A percentile compares a stretch with the other conserved stretches of the same genome.
Evolutionary conservation across 2,888 invertebrate genomes (phyloP).

Genomic region (Volucella bombylans): DNA sequence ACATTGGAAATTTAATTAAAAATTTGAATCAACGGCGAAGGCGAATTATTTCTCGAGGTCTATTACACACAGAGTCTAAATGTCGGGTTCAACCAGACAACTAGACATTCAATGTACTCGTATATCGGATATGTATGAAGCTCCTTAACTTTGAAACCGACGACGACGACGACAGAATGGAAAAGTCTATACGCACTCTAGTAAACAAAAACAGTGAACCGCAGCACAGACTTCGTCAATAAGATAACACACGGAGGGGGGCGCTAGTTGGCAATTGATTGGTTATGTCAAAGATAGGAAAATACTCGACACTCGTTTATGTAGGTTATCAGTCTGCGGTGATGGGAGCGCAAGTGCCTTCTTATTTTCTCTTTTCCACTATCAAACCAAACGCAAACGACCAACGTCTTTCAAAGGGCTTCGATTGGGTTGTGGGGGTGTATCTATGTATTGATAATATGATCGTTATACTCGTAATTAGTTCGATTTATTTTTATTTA

Average conservation of each 20-base stretch:
- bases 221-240: slow-evolving; percentile 49
- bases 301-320: slow-evolving; percentile 20
- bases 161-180: slow-evolving; percentile 6
- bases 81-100: slow-evolving; percentile 41
- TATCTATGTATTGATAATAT: slow-evolving; percentile 26
- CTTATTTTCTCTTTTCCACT: slow-evolving; percentile 15
- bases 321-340: slow-evolving; percentile 68
- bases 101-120: slow-evolving; percentile 42
- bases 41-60: slow-evolving; percentile 55
- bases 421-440: too few species aligned
- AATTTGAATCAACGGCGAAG: slow-evolving; percentile 28
- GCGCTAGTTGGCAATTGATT: slow-evolving; percentile 55
- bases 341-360: not conserved
- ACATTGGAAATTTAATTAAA: slow-evolving; percentile 61
- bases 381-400: slow-evolving; percentile 28
- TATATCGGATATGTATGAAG: slow-evolving; percentile 38
- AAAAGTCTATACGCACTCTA: slow-evolving; percentile 25
- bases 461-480: slow-evolving; percentile 50
- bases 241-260: slow-evolving; percentile 61
- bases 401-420: slow-evolving; percentile 38
- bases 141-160: slow-evolving; percentile 33
- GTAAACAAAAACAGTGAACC: slow-evolving; percentile 26
- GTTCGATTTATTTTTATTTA: slow-evolving; percentile 49
- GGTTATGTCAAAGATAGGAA: slow-evolving; percentile 38
- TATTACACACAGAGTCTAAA: slow-evolving; percentile 54